These are phyloP conservation scores for Pammene aurita DNA, from an alignment of 2,888 invertebrate genomes.

Conservation along the genomic window DNA sequence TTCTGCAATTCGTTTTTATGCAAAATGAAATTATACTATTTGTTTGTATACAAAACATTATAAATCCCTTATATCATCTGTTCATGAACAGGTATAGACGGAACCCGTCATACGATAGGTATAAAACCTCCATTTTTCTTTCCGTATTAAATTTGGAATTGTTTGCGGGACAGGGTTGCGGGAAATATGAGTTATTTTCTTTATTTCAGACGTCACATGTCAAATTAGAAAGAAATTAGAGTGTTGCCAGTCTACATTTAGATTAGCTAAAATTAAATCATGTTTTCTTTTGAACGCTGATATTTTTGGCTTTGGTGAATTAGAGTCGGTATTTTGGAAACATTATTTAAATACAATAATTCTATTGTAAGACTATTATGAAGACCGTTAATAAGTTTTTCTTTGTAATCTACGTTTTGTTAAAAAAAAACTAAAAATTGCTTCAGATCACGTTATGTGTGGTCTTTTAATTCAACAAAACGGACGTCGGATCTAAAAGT, in stretches of 20 bases:
- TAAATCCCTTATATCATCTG: too few relatives aligned
- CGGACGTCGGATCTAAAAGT: not conserved
- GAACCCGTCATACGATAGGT: not conserved
- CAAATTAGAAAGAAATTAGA: conserved; percentile 21
- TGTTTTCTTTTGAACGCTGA: not conserved
- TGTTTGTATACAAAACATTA: too few relatives aligned
- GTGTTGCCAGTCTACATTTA: conserved; percentile 6
- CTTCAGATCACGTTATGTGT: not conserved
- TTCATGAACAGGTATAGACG: not conserved
- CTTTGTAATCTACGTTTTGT: too few relatives aligned
- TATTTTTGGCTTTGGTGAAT: conserved; percentile 8
- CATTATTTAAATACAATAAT: too few relatives aligned
- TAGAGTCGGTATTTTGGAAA: not conserved
- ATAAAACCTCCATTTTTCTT: not conserved
- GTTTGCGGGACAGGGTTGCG: conserved; percentile 10
- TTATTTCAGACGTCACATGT: conserved; percentile 27
- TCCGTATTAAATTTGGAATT: conserved; percentile 26
- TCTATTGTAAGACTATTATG: too few relatives aligned
- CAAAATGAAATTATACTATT: too few relatives aligned
- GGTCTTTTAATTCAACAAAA: not conserved
- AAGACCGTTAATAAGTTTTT: too few relatives aligned
- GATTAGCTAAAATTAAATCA: not conserved
- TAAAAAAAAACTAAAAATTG: too few relatives aligned
- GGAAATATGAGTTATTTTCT: conserved; percentile 16
- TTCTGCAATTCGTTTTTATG: too few relatives aligned